Conservation (phyloP, 2,888 invertebrate genomes). For the Phragmatobia fuliginosa region DNA sequence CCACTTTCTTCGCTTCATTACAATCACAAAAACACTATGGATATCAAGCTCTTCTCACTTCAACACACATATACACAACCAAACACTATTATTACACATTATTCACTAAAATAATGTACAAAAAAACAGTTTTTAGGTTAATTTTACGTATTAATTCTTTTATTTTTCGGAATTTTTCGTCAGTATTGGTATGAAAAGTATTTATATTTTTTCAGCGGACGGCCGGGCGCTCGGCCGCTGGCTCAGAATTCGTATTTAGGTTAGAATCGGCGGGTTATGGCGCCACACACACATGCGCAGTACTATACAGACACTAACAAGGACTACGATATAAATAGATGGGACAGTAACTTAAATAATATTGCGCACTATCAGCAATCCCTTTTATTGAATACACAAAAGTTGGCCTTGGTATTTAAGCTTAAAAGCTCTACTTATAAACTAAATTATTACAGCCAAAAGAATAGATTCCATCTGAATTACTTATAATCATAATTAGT, state of each 20-base stretch:
- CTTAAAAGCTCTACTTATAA: too few species aligned
- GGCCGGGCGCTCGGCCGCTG: constrained; percentile 75
- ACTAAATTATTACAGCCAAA: too few species aligned
- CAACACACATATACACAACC: constrained; percentile 55
- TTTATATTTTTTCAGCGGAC: constrained; percentile 77
- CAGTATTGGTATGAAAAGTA: constrained; percentile 58
- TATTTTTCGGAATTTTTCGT: constrained; percentile 31
- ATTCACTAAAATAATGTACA: constrained; percentile 36
- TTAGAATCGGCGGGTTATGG: constrained; percentile 82
- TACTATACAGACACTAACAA: constrained; percentile 62
- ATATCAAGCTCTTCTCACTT: constrained; percentile 67
- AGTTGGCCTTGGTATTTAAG: background rate
- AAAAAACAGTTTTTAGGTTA: constrained; percentile 62
- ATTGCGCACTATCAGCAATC: background rate
- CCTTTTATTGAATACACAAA: background rate
- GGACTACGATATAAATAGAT: constrained; percentile 54
- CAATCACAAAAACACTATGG: constrained; percentile 50
- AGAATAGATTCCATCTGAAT: too few species aligned
- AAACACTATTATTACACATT: constrained; percentile 75
- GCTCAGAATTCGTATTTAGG: constrained; percentile 80
- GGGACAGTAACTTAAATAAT: background rate
- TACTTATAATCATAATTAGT: too few species aligned
- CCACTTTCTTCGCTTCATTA: constrained; percentile 66
- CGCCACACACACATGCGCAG: constrained; percentile 80
- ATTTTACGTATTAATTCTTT: constrained; percentile 17